Evolutionary conservation across 2,888 invertebrate genomes (phyloP).

Genomic region (Neria commutata): DNA sequence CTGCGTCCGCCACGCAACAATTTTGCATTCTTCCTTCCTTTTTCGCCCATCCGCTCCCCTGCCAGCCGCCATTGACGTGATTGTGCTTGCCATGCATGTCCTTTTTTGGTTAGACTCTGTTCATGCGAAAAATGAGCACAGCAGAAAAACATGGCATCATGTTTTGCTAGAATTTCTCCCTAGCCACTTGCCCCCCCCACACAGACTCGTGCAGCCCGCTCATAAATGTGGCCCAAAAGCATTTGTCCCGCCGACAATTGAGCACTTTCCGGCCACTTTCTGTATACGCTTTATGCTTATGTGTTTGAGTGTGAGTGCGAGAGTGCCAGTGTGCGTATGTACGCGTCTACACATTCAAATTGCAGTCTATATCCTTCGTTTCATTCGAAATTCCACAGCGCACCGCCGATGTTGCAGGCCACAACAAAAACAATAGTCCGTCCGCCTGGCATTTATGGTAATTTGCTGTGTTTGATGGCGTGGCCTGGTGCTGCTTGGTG

Average conservation of each 20-base stretch:
- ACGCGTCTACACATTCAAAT: neutral
- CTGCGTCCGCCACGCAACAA: no score
- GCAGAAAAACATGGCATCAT: no score
- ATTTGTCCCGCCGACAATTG: neutral
- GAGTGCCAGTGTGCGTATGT: neutral
- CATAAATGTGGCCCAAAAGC: neutral
- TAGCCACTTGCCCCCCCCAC: no score
- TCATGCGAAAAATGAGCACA: no score
- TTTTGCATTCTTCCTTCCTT: no score
- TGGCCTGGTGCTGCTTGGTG: neutral
- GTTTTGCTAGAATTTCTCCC: no score
- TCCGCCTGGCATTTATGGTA: constrained; percentile 2
- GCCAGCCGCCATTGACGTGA: no score
- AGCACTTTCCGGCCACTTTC: neutral
- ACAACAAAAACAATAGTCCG: neutral
- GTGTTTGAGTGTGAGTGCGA: neutral
- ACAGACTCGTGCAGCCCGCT: no score
- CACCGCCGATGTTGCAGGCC: neutral
- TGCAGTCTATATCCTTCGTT: no score
- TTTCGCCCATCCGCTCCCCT: no score
- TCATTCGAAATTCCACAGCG: neutral
- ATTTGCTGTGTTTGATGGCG: neutral
- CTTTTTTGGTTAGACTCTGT: no score
- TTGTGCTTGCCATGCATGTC: no score
- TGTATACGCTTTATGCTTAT: neutral